Conservation (phyloP, 2,113 vertebrate species). For the Syngnathus typhle region DNA sequence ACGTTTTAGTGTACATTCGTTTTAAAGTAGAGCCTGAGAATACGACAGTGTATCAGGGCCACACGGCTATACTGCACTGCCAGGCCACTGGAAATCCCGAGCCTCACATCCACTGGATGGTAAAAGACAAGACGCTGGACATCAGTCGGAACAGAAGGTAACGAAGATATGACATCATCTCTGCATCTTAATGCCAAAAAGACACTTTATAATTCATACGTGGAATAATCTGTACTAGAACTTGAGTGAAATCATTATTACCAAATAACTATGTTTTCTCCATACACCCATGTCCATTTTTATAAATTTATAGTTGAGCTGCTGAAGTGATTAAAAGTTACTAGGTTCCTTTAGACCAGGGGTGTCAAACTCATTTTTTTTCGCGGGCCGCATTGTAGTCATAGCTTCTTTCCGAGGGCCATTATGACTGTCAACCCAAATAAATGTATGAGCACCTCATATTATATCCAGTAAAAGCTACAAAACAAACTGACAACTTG, state of each 20-base stretch:
- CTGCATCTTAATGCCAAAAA: background rate
- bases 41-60: constrained; percentile 91
- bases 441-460: too few species aligned
- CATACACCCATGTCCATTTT: too few species aligned
- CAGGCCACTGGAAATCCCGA: constrained; percentile 87
- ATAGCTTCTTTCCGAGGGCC: too few species aligned
- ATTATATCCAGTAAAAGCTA: too few species aligned
- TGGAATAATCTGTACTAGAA: background rate
- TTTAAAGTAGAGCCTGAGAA: constrained; percentile 89
- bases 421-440: too few species aligned
- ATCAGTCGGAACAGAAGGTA: constrained; percentile 76
- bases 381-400: too few species aligned
- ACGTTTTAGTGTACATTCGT: constrained; percentile 77
- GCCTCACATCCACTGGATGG: constrained; percentile 91
- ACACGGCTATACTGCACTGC: constrained; percentile 91
- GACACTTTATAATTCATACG: background rate
- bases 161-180: background rate
- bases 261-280: too few species aligned
- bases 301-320: background rate
- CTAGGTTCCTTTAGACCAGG: background rate
- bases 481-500: too few species aligned
- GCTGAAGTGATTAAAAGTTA: background rate
- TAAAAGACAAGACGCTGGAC: constrained; percentile 85
- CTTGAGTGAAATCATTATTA: too few species aligned
- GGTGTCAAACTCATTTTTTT: too few species aligned